Evolutionary conservation across 2,797 vertebrate species (phyloP).

Genomic region (Garrulus glandarius): DNA sequence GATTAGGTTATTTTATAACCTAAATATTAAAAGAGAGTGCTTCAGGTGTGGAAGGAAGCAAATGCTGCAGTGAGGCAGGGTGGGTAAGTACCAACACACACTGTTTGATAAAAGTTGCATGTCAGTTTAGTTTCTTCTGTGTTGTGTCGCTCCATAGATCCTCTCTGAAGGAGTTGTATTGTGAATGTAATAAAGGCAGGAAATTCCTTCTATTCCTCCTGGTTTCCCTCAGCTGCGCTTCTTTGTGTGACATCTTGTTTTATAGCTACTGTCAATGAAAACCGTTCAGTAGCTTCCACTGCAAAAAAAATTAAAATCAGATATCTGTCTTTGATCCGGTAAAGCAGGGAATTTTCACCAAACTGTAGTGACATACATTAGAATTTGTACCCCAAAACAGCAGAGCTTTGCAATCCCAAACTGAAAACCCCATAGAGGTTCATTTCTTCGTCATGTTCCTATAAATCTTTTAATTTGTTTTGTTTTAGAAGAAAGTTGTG

Average conservation of each 20-base stretch:
- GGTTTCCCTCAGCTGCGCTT: not conserved
- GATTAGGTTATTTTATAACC: slow-evolving; percentile 8
- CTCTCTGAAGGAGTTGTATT: not conserved
- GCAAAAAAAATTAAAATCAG: not conserved
- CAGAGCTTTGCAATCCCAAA: not conserved
- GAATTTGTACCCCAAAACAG: not conserved
- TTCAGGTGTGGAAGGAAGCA: not conserved
- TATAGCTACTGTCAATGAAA: not conserved
- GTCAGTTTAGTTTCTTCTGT: not conserved
- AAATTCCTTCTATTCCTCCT: not conserved
- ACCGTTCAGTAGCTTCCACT: not conserved
- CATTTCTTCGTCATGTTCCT: not conserved
- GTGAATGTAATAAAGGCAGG: not conserved
- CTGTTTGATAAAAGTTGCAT: not conserved
- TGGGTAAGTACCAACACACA: not conserved
- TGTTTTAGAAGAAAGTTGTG: not conserved
- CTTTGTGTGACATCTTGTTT: not conserved
- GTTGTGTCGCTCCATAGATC: not conserved
- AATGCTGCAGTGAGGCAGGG: not conserved
- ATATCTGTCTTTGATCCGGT: not conserved
- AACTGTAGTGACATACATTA: not conserved
- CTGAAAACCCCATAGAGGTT: not conserved
- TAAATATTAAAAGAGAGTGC: slow-evolving; percentile 11
- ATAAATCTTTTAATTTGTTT: not conserved
- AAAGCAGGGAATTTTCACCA: not conserved